Base-by-base conservation (phyloP, 2,797 vertebrate genomes). In the Periophthalmus magnuspinnatus region DNA sequence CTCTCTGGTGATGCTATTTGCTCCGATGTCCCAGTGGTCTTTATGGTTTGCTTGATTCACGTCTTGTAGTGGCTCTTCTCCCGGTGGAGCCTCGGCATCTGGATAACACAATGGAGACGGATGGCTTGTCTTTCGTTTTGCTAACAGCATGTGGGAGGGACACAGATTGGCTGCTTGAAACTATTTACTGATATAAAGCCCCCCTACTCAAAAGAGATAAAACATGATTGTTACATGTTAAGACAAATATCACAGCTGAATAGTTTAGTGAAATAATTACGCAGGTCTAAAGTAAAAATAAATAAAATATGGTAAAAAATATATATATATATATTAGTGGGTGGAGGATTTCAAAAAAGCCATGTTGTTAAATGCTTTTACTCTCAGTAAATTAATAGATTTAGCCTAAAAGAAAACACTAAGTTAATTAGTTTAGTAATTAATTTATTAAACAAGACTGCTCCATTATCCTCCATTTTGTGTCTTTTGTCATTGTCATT, bases 41-140 rank as follows among this genome's bases (percentile, higher is more conserved):
- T 87, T 48, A 62, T 22, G 75, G 77, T 61, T 75, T 69, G 61
- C 77, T 73, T 32, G 56, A 73, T 70, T 52, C 61, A 59, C 48
- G 0, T 75, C 72, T 69, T 88, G 75, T 79, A 69, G 76, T 76
- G 76, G 81, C 78, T 84, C 76, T 72, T 85, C 72, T 81, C 85
- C 83, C 86, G 71, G 74, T 76, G 81, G 86, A 77, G 69, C 75
- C 48, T 65, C 70, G 84, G 84, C 89, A 90, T 90, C 89, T 89
- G 89, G 88, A 79, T 81, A 75, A 86, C 77, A 84, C 84, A 85
- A 85, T 84, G 78, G 80, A 90, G 85, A 88, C 77, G 36, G 87
- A 86, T 84, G 79, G 41, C 80, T 88, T 74, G 76, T 84, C 87
- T 87, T 74, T 71, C 55, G 52, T 83, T 84, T 60, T 75, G 83